phyloP scores from a whole-genome alignment of 2,888 invertebrate genomes.

The Ophioninae sp. region DNA sequence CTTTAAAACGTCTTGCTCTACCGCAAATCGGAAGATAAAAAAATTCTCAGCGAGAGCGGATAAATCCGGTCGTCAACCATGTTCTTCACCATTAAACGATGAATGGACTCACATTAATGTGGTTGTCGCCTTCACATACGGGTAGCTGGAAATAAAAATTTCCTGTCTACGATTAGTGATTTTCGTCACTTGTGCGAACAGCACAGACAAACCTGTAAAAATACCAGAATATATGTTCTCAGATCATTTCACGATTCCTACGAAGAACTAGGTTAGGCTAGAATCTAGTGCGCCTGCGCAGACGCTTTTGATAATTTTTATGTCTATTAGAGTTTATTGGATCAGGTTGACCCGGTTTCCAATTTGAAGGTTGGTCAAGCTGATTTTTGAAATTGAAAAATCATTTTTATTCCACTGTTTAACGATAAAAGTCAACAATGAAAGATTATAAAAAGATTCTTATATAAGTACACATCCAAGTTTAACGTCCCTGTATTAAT shows the following conservation, averaged over 20 bases:
- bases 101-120: conserved; percentile 55
- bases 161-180: neutral
- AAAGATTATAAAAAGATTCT: no score
- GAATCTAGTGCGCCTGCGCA: neutral
- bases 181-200: neutral
- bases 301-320: no score
- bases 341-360: no score
- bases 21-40: conserved; percentile 42
- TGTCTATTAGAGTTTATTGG: no score
- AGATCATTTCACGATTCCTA: neutral
- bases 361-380: no score
- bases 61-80: conserved; percentile 35
- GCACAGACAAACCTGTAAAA: no score
- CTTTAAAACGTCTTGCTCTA: conserved; percentile 52
- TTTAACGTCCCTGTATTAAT: no score
- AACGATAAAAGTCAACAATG: no score
- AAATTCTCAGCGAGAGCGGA: conserved; percentile 40
- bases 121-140: neutral
- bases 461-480: no score
- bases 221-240: no score
- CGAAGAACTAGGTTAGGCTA: neutral
- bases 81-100: conserved; percentile 58
- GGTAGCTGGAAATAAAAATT: conserved; percentile 12
- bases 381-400: no score
- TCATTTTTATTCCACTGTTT: no score